Percentiles rank a stretch among this genome's conserved stretches.
Evolutionary conservation across 2,888 invertebrate species (phyloP).

Genomic region (Platycheirus rosarum): DNA sequence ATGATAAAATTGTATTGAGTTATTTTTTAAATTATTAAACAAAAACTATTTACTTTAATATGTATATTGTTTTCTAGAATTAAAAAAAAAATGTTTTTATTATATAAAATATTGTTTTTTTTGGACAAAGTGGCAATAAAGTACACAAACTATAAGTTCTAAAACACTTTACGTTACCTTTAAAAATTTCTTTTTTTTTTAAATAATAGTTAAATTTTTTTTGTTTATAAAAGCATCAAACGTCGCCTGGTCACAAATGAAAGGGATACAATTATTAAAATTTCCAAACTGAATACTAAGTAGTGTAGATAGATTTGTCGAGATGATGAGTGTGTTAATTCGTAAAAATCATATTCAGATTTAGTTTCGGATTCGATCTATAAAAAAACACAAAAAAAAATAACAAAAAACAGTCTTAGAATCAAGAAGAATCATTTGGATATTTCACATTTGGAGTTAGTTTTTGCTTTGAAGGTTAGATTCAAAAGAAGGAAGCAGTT

Average conservation of each 20-base stretch:
- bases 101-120: too few species aligned
- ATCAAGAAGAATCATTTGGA: not conserved
- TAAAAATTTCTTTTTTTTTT: not conserved
- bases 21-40: too few species aligned
- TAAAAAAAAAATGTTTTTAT: too few species aligned
- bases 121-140: not conserved
- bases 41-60: too few species aligned
- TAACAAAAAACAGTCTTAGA: constrained; percentile 25
- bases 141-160: not conserved
- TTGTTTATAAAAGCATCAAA: constrained; percentile 36
- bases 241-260: constrained; percentile 51
- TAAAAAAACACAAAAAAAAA: constrained; percentile 59
- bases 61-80: too few species aligned
- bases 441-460: constrained; percentile 2
- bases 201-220: not conserved
- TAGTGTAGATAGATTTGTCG: constrained; percentile 47
- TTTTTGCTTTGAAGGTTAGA: constrained; percentile 18
- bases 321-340: constrained; percentile 64
- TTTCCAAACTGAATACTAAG: constrained; percentile 53
- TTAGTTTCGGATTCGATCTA: constrained; percentile 69
- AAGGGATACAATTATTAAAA: constrained; percentile 41
- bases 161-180: not conserved
- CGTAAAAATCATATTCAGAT: constrained; percentile 53
- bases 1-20: too few species aligned
- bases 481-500: not conserved